Evolutionary conservation across 2,888 invertebrate genomes (phyloP).

Genomic region (Koerneria pararmatus): DNA sequence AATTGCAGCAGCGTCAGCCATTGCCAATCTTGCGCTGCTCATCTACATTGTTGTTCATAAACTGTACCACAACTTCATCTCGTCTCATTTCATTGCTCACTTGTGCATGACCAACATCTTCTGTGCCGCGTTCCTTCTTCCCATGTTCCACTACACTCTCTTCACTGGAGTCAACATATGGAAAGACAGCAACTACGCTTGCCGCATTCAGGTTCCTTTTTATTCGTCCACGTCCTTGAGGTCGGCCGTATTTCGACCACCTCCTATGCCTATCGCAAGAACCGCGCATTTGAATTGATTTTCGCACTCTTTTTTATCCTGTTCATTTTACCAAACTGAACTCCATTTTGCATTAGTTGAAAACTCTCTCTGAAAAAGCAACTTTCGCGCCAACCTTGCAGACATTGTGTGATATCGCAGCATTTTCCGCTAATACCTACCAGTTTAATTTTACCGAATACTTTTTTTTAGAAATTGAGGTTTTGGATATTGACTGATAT

Average conservation of each 20-base stretch:
- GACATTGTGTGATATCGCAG: too few relatives aligned
- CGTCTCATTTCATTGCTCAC: slow-evolving; percentile 58
- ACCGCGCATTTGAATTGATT: not conserved
- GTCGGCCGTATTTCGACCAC: not conserved
- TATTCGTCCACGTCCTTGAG: too few relatives aligned
- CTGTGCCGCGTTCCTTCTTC: slow-evolving; percentile 36
- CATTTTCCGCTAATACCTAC: too few relatives aligned
- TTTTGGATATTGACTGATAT: too few relatives aligned
- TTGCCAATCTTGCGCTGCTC: slow-evolving; percentile 48
- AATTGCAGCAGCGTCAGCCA: slow-evolving; percentile 35
- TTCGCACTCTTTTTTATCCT: too few relatives aligned
- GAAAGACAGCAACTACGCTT: slow-evolving; percentile 42
- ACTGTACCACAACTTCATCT: slow-evolving; percentile 58
- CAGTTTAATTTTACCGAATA: too few relatives aligned
- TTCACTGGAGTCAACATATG: slow-evolving; percentile 50
- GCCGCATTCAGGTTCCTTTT: slow-evolving; percentile 49
- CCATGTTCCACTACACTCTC: slow-evolving; percentile 50
- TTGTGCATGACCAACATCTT: slow-evolving; percentile 51
- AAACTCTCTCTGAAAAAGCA: too few relatives aligned
- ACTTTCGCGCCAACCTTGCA: too few relatives aligned
- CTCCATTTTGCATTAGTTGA: too few relatives aligned
- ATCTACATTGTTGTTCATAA: slow-evolving; percentile 50
- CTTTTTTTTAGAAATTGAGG: too few relatives aligned
- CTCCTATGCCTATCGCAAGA: not conserved
- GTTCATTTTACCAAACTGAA: too few relatives aligned